phyloP scores from a whole-genome alignment of 1,140 invertebrate species.

The Coboldia fuscipes region DNA sequence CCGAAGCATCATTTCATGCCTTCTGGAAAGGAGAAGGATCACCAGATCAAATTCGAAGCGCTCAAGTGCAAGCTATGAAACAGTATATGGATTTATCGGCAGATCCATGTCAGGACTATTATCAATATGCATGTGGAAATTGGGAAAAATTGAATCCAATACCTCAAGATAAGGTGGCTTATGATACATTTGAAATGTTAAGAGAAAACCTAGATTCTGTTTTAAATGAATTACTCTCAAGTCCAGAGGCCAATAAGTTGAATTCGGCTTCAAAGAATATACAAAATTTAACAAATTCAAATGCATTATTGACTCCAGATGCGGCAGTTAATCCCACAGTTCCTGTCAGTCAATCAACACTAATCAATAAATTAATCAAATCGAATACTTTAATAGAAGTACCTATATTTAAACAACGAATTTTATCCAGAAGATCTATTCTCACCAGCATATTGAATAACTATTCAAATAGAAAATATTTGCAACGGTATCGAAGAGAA shows the following conservation, averaged over 20 bases:
- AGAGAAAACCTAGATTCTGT: constrained; percentile 50
- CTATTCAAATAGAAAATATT: too few species aligned
- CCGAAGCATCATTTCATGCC: constrained; percentile 12
- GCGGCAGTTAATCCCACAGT: neutral
- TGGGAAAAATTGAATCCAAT: constrained; percentile 68
- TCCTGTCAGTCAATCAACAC: constrained; percentile 1
- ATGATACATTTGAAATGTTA: constrained; percentile 64
- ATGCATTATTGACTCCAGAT: neutral
- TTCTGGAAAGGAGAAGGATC: constrained; percentile 29
- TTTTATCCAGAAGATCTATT: constrained; percentile 1
- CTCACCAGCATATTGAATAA: too few species aligned
- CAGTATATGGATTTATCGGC: constrained; percentile 52
- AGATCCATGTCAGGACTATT: constrained; percentile 82
- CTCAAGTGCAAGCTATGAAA: constrained; percentile 42
- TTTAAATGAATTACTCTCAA: constrained; percentile 41
- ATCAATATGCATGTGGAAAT: constrained; percentile 73
- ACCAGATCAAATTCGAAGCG: constrained; percentile 23
- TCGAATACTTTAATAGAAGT: constrained; percentile 5
- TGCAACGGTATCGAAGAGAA: too few species aligned
- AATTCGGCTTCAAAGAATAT: too few species aligned
- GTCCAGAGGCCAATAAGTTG: constrained; percentile 10
- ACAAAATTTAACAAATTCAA: too few species aligned
- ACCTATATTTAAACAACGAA: neutral
- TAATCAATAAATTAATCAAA: neutral
- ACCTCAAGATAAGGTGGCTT: constrained; percentile 59